Evolutionary conservation across 2,797 vertebrate genomes (phyloP).

Genomic region (Semaprochilodus insignis): DNA sequence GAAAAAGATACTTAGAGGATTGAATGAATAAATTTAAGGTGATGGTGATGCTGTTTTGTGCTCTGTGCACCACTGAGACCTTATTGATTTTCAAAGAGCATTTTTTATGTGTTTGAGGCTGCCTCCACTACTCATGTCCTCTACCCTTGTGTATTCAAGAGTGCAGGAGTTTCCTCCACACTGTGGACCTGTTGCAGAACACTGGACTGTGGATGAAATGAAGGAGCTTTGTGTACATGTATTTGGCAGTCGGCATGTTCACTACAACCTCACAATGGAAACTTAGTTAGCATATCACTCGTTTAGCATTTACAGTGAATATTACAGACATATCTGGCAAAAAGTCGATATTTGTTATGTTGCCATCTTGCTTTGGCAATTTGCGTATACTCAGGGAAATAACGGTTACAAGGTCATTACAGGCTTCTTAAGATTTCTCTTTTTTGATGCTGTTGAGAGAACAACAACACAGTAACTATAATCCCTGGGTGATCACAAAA

Average conservation of each 20-base stretch:
- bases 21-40: constrained; percentile 68
- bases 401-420: not conserved
- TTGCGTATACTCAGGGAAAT: constrained; percentile 9
- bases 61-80: constrained; percentile 67
- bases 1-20: constrained; percentile 56
- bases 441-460: not conserved
- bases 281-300: not conserved
- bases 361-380: not conserved
- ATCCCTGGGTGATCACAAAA: not conserved
- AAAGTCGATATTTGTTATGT: not conserved
- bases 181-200: not conserved
- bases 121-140: constrained; percentile 17
- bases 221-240: not conserved
- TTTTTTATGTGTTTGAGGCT: constrained; percentile 65
- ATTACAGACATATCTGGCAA: not conserved
- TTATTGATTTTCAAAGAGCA: constrained; percentile 74
- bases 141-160: not conserved
- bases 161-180: not conserved
- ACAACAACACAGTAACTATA: not conserved
- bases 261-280: not conserved
- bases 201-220: constrained; percentile 27
- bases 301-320: constrained; percentile 10
- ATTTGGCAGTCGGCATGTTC: constrained; percentile 5
- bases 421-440: not conserved
- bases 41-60: constrained; percentile 63